Conservation (phyloP, 1,140 invertebrate species). For the Samia ricini region DNA sequence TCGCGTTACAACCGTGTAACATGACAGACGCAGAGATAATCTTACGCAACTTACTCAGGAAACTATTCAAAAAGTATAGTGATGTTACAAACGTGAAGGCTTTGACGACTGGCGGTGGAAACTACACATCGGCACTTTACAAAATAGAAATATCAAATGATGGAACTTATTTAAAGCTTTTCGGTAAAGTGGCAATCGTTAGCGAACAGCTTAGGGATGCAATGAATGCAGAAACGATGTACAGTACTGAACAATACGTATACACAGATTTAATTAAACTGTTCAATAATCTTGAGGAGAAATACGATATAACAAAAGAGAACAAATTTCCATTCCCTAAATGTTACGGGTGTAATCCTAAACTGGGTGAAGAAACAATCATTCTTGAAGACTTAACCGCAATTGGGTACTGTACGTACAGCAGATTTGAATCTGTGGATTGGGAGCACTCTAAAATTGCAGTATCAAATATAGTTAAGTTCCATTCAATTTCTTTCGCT, state of each 20-base stretch:
- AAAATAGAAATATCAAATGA: too few relatives aligned
- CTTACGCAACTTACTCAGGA: neutral
- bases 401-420: constrained; percentile 13
- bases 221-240: neutral
- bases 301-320: neutral
- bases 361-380: constrained; percentile 17
- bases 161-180: neutral
- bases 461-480: constrained; percentile 21
- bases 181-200: neutral
- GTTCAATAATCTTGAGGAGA: neutral
- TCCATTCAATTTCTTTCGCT: constrained; percentile 31
- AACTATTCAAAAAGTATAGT: neutral
- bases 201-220: neutral
- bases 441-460: constrained; percentile 24
- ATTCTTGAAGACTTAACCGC: constrained; percentile 27
- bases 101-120: neutral
- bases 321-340: constrained; percentile 17
- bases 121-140: constrained; percentile 5
- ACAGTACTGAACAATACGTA: neutral
- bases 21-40: neutral
- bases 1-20: neutral
- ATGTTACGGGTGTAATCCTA: constrained; percentile 15
- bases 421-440: constrained; percentile 19
- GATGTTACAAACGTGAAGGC: neutral
- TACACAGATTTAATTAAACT: neutral